A percentile compares a stretch with the other conserved stretches of the same genome.
These are phyloP conservation scores for Ascaphus truei DNA, from an alignment of 2,113 vertebrate genomes.

Conservation along the genomic window DNA sequence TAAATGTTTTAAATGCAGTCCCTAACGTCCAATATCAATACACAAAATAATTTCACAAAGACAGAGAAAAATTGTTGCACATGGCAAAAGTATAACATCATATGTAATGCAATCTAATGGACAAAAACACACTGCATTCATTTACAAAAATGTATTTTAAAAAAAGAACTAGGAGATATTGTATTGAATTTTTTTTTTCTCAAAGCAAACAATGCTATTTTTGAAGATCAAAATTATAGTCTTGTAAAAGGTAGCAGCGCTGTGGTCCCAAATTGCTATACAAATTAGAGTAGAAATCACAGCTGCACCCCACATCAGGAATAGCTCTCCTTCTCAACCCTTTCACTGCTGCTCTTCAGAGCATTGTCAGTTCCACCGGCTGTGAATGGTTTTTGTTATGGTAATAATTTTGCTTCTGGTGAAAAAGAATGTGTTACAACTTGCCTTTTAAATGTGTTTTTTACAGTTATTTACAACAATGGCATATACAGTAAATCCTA, in stretches of 20 bases:
- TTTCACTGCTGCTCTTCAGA: conserved; percentile 8
- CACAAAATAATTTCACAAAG: not conserved
- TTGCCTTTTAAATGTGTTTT: too few relatives aligned
- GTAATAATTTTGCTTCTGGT: too few relatives aligned
- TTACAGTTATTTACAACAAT: too few relatives aligned
- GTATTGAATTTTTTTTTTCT: conserved; percentile 4
- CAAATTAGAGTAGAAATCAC: conserved; percentile 37
- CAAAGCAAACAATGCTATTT: conserved; percentile 33
- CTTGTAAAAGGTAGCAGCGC: conserved; percentile 34
- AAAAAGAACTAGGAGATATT: conserved; percentile 9
- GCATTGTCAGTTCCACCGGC: too few relatives aligned
- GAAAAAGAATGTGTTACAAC: too few relatives aligned
- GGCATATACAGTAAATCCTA: too few relatives aligned
- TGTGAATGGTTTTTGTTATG: too few relatives aligned
- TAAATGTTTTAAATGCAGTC: conserved; percentile 19
- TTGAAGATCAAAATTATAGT: conserved; percentile 35
- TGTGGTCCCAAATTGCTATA: conserved; percentile 38
- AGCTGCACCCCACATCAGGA: conserved; percentile 35
- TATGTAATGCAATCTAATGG: too few relatives aligned
- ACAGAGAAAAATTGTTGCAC: not conserved
- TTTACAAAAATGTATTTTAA: not conserved
- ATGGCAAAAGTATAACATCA: too few relatives aligned
- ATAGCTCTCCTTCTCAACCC: conserved; percentile 25
- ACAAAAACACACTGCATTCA: too few relatives aligned
- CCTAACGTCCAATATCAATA: conserved; percentile 10